Evolutionary conservation across 2,888 invertebrate species (phyloP).

Genomic region (Dinocampus coccinellae): DNA sequence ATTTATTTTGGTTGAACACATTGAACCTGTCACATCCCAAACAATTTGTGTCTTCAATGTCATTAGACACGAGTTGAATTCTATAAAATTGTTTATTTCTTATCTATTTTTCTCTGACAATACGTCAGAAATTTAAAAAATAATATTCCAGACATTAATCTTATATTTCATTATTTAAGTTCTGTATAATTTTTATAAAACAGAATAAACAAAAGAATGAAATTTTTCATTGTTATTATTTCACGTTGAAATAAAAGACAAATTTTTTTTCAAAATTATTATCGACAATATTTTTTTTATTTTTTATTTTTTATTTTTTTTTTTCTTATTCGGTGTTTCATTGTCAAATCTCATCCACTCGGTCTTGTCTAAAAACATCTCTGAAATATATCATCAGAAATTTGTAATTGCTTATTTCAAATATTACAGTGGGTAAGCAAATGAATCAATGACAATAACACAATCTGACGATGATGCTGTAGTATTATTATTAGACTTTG

Average conservation of each 20-base stretch:
- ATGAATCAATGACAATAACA: conserved; percentile 6
- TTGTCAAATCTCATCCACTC: neutral
- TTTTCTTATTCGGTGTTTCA: no score
- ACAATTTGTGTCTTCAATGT: neutral
- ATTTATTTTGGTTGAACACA: neutral
- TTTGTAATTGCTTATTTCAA: neutral
- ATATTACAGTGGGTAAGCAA: neutral
- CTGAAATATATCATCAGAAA: neutral
- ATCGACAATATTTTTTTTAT: no score
- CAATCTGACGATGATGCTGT: neutral
- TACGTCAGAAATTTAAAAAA: no score
- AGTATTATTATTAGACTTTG: conserved; percentile 24
- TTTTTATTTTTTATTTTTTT: no score
- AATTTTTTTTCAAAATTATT: no score
- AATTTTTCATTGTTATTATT: no score
- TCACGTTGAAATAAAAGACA: no score
- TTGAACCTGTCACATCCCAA: neutral
- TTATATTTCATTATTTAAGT: no score
- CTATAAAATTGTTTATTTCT: neutral
- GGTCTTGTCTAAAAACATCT: neutral
- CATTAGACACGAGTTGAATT: neutral
- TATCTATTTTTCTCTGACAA: neutral
- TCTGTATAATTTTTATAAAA: no score
- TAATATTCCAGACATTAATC: no score
- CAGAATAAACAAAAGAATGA: no score